Evolutionary conservation across 2,797 vertebrate species (phyloP).

Genomic region (Microctenopoma steveboyesi): DNA sequence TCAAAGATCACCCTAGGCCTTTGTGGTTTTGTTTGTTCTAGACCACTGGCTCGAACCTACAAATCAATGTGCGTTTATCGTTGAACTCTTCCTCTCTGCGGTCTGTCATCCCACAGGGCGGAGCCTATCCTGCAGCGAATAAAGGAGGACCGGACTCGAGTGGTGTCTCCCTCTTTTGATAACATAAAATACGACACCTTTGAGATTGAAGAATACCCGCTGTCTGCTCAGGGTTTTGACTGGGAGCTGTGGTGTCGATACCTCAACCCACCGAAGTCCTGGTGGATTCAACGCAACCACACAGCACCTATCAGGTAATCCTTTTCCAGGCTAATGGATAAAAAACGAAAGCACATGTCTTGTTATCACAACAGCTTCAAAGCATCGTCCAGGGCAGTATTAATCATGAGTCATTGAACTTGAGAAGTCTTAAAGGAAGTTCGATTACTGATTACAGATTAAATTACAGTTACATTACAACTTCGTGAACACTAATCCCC

Average conservation of each 20-base stretch:
- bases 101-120: slow-evolving; percentile 81
- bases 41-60: not conserved
- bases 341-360: not conserved
- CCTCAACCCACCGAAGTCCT: slow-evolving; percentile 94
- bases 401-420: slow-evolving; percentile 10
- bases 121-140: slow-evolving; percentile 94
- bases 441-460: slow-evolving; percentile 40
- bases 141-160: slow-evolving; percentile 92
- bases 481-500: slow-evolving; percentile 31
- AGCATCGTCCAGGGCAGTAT: not conserved
- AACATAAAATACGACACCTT: slow-evolving; percentile 98
- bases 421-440: slow-evolving; percentile 17
- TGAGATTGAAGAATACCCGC: slow-evolving; percentile 94
- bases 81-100: not conserved
- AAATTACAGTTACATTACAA: slow-evolving; percentile 41
- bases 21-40: not conserved
- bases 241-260: slow-evolving; percentile 98
- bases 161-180: slow-evolving; percentile 96
- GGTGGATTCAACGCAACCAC: slow-evolving; percentile 93
- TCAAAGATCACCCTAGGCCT: no score
- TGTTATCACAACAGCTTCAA: no score
- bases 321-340: not conserved
- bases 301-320: slow-evolving; percentile 93
- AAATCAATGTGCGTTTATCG: not conserved
- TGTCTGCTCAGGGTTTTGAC: slow-evolving; percentile 96